Evolutionary conservation across 1,140 invertebrate genomes (phyloP).

Genomic region (Zaprionus lachaisei): DNA sequence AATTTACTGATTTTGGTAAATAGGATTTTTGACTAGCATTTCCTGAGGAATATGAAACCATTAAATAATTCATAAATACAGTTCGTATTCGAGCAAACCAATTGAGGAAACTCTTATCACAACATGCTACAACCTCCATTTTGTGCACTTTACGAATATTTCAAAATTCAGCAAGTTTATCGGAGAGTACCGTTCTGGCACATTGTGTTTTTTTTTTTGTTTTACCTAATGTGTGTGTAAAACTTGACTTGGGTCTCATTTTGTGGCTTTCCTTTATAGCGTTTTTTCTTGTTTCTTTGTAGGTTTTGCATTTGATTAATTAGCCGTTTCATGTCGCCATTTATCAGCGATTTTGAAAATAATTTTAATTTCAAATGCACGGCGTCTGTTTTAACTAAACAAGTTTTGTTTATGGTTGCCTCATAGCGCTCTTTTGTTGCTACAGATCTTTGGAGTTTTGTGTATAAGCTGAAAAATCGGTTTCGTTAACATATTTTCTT

Average conservation of each 20-base stretch:
- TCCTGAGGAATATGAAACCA: not conserved
- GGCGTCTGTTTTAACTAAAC: slow-evolving; percentile 55
- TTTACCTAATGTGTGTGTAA: slow-evolving; percentile 32
- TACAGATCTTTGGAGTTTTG: slow-evolving; percentile 30
- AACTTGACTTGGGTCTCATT: slow-evolving; percentile 34
- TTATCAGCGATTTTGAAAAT: slow-evolving; percentile 67
- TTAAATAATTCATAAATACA: not conserved
- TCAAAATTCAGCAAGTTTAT: slow-evolving; percentile 5
- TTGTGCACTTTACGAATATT: slow-evolving; percentile 6
- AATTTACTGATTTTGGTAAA: not conserved
- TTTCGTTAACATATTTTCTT: slow-evolving; percentile 62
- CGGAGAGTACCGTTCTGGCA: slow-evolving; percentile 40
- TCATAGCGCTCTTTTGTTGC: slow-evolving; percentile 25
- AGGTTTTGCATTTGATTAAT: slow-evolving; percentile 76
- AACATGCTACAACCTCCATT: not conserved
- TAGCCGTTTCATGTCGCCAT: slow-evolving; percentile 70
- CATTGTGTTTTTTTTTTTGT: slow-evolving; percentile 43
- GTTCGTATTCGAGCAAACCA: not conserved
- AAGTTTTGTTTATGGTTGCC: slow-evolving; percentile 62
- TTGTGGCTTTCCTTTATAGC: slow-evolving; percentile 22
- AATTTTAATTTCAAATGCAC: slow-evolving; percentile 55
- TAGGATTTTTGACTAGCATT: not conserved
- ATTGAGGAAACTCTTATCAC: not conserved
- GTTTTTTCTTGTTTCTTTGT: slow-evolving; percentile 35
- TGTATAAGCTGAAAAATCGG: slow-evolving; percentile 29